Base-by-base conservation (phyloP, 1,140 invertebrate species). In the Drosophila setifemur region DNA sequence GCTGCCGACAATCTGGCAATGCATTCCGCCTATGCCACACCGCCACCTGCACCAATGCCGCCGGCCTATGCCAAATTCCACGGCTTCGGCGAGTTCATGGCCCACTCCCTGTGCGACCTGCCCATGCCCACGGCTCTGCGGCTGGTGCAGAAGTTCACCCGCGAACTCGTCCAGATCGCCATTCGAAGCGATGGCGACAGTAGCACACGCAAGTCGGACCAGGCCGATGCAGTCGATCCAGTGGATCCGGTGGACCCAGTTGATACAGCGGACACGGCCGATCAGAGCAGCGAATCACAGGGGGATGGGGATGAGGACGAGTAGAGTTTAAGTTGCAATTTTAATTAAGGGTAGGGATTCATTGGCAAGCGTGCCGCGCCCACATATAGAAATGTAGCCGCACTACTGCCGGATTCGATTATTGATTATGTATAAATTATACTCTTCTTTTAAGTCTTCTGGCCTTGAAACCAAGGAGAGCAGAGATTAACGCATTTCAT, bases 11-110 rank as follows among this genome's bases (percentile, higher is more conserved):
- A 53, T 53, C 7, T 43, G 18, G 42, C 21, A 26, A 43, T 40
- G 40, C 57, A 37, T 49, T 39, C 45, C 9, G 43, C 25, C 19
- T 50, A 50, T 21, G 39, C 35, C 37, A 19, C 29, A 21, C n/a
- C 25, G 6, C 6, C 44, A 11, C 14, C 37, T 14, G 25, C 45
- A 31, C 19, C 69, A 4, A 18, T 42, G 14, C 33, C 49, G 21
- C 31, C 49, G 19, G 66, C 71, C 8, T 71, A 82, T 58, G 53
- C 66, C 35, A 90, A 90, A 50, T 90, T 77, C 61, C 75, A 69
- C 45, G 88, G 89, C 37, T 90, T 90, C 45, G 90, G 90, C 28
- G 71, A 90, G 37, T 90, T 90, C 37, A 64, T 90, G 29, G 55
- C 73, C 5, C 73, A 89, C 29, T 87, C 87, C 9, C 57, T 90